Percentiles rank a stretch among this genome's conserved stretches.
Conservation (phyloP, 1,140 invertebrate genomes). For the Bombus superbus region DNA sequence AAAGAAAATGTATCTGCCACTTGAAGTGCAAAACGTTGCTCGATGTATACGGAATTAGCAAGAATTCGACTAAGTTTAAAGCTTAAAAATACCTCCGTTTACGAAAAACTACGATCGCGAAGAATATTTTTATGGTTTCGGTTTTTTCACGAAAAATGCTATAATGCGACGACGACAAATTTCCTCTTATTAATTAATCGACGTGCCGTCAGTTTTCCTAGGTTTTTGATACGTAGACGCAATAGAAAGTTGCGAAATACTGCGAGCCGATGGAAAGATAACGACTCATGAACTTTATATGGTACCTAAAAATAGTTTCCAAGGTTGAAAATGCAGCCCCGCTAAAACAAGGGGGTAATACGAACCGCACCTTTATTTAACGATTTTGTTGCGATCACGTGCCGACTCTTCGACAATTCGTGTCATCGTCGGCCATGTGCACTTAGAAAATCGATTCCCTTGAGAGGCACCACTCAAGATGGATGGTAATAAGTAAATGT, state of each 20-base stretch:
- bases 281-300: neutral
- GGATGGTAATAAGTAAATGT: conserved; percentile 82
- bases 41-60: too few relatives aligned
- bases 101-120: neutral
- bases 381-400: conserved; percentile 68
- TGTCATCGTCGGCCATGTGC: conserved; percentile 72
- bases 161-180: neutral
- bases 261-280: neutral
- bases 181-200: neutral
- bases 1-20: too few relatives aligned
- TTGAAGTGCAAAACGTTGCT: too few relatives aligned
- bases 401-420: conserved; percentile 70
- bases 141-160: neutral
- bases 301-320: neutral
- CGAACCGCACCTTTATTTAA: conserved; percentile 61
- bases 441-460: conserved; percentile 79
- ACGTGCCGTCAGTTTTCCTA: neutral
- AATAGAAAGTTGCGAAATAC: neutral
- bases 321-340: neutral
- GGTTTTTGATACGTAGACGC: neutral
- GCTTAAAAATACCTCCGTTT: neutral
- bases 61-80: too few relatives aligned
- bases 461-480: conserved; percentile 77
- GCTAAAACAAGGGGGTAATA: neutral
- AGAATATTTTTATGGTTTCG: neutral